These are phyloP conservation scores for Vimba vimba DNA, from an alignment of 2,113 vertebrate genomes.

Conservation along the genomic window DNA sequence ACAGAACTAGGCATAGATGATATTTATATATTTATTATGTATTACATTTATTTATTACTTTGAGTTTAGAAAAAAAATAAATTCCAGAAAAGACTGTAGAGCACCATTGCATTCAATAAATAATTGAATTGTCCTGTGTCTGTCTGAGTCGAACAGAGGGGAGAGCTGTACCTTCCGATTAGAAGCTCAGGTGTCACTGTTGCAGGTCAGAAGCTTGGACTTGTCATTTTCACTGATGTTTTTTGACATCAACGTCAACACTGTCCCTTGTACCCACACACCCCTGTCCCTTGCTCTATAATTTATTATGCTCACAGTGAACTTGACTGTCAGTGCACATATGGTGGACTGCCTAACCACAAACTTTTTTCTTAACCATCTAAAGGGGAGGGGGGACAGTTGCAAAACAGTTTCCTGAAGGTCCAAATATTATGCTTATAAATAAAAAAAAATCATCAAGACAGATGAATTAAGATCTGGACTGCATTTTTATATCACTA, in stretches of 20 bases:
- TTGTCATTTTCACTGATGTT: constrained; percentile 76
- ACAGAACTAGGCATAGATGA: too few relatives aligned
- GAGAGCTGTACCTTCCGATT: constrained; percentile 86
- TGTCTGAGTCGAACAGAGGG: constrained; percentile 75
- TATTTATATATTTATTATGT: too few relatives aligned
- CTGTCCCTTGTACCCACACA: constrained; percentile 45
- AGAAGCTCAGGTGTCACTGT: constrained; percentile 76
- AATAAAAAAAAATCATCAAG: background rate
- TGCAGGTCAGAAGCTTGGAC: constrained; percentile 70
- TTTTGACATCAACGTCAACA: constrained; percentile 78
- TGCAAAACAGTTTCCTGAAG: constrained; percentile 6
- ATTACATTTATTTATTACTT: too few relatives aligned
- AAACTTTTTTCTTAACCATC: background rate
- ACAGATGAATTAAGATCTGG: background rate
- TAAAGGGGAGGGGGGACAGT: background rate
- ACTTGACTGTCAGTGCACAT: constrained; percentile 69
- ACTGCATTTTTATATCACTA: background rate
- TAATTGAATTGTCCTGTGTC: constrained; percentile 81
- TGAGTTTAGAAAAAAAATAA: too few relatives aligned
- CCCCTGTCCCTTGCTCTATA: constrained; percentile 69
- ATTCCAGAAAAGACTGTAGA: constrained; percentile 36
- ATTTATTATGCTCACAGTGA: constrained; percentile 72
- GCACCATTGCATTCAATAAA: constrained; percentile 82
- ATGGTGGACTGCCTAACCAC: constrained; percentile 35
- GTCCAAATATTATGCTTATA: background rate